phyloP scores from a whole-genome alignment of 1,140 invertebrate species.

The Dendrolimus punctatus region DNA sequence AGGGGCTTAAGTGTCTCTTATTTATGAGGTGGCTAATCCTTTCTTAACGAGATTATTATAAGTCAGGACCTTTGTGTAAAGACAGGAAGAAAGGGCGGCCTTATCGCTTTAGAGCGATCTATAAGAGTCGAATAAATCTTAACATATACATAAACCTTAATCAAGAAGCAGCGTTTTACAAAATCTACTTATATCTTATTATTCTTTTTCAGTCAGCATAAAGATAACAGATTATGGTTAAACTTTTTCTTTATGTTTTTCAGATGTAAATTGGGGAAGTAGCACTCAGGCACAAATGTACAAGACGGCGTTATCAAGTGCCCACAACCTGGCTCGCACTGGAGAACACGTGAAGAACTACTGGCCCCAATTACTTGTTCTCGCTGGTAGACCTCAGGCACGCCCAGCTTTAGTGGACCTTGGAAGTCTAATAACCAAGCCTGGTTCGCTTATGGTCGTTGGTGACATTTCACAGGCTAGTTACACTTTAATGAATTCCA shows the following conservation, averaged over 20 bases:
- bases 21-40: too few species aligned
- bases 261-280: conserved; percentile 98
- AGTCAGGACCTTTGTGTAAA: too few species aligned
- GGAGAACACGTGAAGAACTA: conserved; percentile 98
- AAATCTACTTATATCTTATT: too few species aligned
- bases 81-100: too few species aligned
- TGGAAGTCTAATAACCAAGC: conserved; percentile 92
- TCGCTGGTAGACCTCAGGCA: conserved; percentile 86
- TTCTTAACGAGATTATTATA: too few species aligned
- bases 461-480: conserved; percentile 87
- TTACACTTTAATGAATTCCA: background rate
- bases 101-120: too few species aligned
- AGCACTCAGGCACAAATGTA: conserved; percentile 97
- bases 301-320: conserved; percentile 90
- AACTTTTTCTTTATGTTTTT: background rate
- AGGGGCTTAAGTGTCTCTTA: too few species aligned
- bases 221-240: too few species aligned
- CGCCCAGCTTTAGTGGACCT: conserved; percentile 93
- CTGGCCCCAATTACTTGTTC: conserved; percentile 90
- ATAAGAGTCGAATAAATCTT: too few species aligned
- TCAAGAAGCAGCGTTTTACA: too few species aligned
- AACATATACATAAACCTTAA: too few species aligned
- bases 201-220: too few species aligned
- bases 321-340: conserved; percentile 84
- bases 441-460: conserved; percentile 92